A percentile compares a stretch with the other conserved stretches of the same genome.
Conservation (phyloP, 2,113 vertebrate genomes). For the Progne subis region DNA sequence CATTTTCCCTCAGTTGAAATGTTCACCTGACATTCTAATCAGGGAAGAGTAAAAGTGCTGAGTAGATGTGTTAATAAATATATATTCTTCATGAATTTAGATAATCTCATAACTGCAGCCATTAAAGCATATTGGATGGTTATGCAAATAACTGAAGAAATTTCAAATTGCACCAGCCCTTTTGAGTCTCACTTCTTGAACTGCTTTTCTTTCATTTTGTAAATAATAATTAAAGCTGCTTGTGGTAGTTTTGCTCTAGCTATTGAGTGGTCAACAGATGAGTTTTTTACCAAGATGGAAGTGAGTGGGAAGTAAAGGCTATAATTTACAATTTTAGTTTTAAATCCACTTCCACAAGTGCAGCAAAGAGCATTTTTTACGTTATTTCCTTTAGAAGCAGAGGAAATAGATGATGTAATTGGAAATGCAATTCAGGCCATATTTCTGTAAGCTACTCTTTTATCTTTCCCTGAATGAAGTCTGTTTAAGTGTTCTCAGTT, state of each 20-base stretch:
- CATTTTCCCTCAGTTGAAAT: not conserved
- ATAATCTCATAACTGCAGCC: not conserved
- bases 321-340: not conserved
- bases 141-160: not conserved
- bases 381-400: not conserved
- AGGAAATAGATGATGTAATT: not conserved
- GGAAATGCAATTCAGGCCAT: not conserved
- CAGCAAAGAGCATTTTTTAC: not conserved
- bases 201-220: not conserved
- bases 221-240: not conserved
- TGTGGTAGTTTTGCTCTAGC: not conserved
- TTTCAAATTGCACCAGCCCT: not conserved
- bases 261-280: not conserved
- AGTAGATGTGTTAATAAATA: not conserved
- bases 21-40: not conserved
- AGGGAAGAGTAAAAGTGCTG: not conserved
- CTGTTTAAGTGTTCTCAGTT: not conserved
- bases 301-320: not conserved
- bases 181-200: not conserved
- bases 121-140: not conserved
- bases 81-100: conserved; percentile 37
- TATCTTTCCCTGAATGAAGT: not conserved
- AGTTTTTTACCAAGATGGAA: not conserved
- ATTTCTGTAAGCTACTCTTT: not conserved
- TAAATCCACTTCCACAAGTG: not conserved